Percentiles rank a stretch among this genome's conserved stretches.
Conservation (phyloP, 2,113 vertebrate species). For the Lynx canadensis region DNA sequence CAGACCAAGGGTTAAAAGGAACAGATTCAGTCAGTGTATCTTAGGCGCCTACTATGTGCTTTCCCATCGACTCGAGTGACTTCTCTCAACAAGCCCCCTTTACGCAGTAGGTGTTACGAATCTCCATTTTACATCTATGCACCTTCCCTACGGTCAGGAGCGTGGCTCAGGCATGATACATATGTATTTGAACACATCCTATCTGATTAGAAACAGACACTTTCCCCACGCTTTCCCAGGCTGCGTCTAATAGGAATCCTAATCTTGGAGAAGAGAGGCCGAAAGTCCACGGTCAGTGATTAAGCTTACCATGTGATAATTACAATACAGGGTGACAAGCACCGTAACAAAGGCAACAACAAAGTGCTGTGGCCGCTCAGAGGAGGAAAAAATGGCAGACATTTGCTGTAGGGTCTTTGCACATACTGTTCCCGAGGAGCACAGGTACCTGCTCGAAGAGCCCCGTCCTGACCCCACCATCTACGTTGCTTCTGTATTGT, state of each 20-base stretch:
- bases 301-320: not conserved
- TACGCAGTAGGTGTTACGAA: not conserved
- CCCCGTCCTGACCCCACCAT: not conserved
- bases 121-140: not conserved
- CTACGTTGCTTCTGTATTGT: accelerated
- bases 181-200: not conserved
- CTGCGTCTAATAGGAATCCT: not conserved
- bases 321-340: not conserved
- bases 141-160: not conserved
- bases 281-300: not conserved
- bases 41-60: not conserved
- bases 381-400: not conserved
- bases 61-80: not conserved
- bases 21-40: not conserved
- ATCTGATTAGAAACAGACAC: not conserved
- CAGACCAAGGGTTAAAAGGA: not conserved
- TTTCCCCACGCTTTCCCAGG: not conserved
- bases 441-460: not conserved
- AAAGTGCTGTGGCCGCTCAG: not conserved
- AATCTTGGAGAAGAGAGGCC: not conserved
- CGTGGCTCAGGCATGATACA: not conserved
- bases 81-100: not conserved
- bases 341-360: not conserved
- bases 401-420: not conserved
- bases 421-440: not conserved